Percentiles rank a stretch among this genome's conserved stretches.
phyloP scores from a whole-genome alignment of 2,797 vertebrate genomes.

The Acanthurus leucopareius region DNA sequence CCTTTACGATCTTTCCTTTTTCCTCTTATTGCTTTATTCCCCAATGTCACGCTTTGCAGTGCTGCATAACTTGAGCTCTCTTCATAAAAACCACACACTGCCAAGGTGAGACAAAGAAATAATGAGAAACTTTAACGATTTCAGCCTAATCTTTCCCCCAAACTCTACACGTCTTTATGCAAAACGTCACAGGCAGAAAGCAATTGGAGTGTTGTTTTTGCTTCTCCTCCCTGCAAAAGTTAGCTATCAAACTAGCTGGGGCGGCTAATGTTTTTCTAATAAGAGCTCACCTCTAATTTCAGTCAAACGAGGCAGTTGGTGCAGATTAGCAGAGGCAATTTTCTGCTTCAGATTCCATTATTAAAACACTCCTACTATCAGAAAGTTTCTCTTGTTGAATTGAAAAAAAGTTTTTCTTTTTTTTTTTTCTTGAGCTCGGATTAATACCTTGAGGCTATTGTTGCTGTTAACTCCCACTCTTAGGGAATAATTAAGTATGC shows the following conservation, averaged over 20 bases:
- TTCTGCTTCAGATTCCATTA: conserved; percentile 87
- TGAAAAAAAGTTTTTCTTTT: conserved; percentile 52
- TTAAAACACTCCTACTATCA: conserved; percentile 81
- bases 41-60: conserved; percentile 69
- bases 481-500: conserved; percentile 61
- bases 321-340: conserved; percentile 84
- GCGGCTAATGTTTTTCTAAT: conserved; percentile 82
- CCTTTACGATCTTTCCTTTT: conserved; percentile 67
- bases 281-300: conserved; percentile 85
- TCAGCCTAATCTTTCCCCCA: conserved; percentile 69
- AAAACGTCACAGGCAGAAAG: conserved; percentile 61
- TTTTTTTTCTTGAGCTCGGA: conserved; percentile 48
- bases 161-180: conserved; percentile 67
- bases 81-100: conserved; percentile 71
- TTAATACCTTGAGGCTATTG: conserved; percentile 75
- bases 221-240: conserved; percentile 62
- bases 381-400: conserved; percentile 78
- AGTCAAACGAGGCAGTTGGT: conserved; percentile 78
- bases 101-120: conserved; percentile 74
- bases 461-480: conserved; percentile 66
- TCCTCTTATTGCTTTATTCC: conserved; percentile 78
- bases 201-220: conserved; percentile 71
- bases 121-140: conserved; percentile 77
- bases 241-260: conserved; percentile 75
- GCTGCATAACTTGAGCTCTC: conserved; percentile 62